Evolutionary conservation across 2,113 vertebrate genomes (phyloP), one percentile per base, ranked within the genome.

Genomic region (Neotoma lepida): DNA sequence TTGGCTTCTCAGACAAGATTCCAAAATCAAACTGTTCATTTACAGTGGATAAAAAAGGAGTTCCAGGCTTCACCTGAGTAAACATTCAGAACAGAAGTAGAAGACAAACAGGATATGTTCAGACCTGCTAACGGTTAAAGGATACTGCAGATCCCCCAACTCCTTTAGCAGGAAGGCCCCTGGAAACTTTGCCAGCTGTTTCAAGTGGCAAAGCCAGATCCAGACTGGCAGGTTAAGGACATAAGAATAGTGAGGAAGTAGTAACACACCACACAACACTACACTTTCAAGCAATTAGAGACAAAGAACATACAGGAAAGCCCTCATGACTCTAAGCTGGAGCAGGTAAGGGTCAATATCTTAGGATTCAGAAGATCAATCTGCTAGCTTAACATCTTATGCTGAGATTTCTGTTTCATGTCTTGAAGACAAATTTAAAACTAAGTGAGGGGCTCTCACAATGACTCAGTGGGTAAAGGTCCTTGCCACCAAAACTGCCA

Each of bases 291-390:
- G 70, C n/a, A 73, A 94, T 73, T 7, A 88, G 90, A 94, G 10
- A 94, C 80, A 94, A 68, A 94, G 66, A 88, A 88, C 66, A 82
- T n/a, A 30, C 85, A 93, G 86, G 68, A 95, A 94, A 84, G 93
- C 39, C 12, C 44, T 77, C 81, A 46, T 18, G 61, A 46, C 86
- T 24, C 20, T 44, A 35, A n/a, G 18, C 22, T 39, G 26, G 15
- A n/a, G 82, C 39, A 61, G 24, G 30, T 70, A 61, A 86, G 46
- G 44, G 78, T 94, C 58, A 82, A 54, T 74, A 49, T 26, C 63
- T 35, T 58, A 46, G 24, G 44, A 86, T n/a, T 90, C 77, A 90
- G 18, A 64, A 39, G 61, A 61, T 17, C 80, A 18, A 88, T 9
- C 66, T 56, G 1, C 39, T 17, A 58, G 61, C 54, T 77, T 76